phyloP scores from a whole-genome alignment of 1,140 invertebrate species.

The Subanguina moxae region DNA sequence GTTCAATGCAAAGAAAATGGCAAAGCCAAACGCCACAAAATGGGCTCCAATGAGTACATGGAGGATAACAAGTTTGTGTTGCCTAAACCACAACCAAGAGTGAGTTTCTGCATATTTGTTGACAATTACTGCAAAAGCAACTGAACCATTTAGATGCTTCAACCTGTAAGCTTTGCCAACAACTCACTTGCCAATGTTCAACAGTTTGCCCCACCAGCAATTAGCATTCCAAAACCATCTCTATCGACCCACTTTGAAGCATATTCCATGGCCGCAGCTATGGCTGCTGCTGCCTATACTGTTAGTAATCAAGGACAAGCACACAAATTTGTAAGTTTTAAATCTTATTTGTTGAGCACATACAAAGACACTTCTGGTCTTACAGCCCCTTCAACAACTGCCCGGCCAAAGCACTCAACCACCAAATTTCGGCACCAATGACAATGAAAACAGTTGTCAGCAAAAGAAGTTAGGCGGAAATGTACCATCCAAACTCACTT shows the following conservation, averaged over 20 bases:
- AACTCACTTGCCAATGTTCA: not conserved
- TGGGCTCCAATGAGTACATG: not conserved
- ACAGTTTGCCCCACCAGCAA: not conserved
- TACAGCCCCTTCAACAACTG: not conserved
- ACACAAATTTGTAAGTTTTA: not conserved
- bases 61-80: not conserved
- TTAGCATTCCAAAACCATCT: not conserved
- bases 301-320: not conserved
- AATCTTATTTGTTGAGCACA: not conserved
- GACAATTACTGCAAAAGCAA: not conserved
- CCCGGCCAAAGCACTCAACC: not conserved
- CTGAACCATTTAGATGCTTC: not conserved
- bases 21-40: not conserved
- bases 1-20: too few relatives aligned
- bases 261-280: not conserved
- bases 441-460: not conserved
- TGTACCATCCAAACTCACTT: not conserved
- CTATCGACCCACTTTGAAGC: not conserved
- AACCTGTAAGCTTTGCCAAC: not conserved
- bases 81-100: constrained; percentile 1
- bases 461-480: not conserved
- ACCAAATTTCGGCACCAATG: not conserved
- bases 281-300: not conserved
- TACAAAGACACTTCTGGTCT: not conserved
- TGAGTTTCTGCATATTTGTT: not conserved